These are phyloP conservation scores for Ciconia nigra DNA, from an alignment of 2,797 vertebrate genomes.

Conservation along the genomic window DNA sequence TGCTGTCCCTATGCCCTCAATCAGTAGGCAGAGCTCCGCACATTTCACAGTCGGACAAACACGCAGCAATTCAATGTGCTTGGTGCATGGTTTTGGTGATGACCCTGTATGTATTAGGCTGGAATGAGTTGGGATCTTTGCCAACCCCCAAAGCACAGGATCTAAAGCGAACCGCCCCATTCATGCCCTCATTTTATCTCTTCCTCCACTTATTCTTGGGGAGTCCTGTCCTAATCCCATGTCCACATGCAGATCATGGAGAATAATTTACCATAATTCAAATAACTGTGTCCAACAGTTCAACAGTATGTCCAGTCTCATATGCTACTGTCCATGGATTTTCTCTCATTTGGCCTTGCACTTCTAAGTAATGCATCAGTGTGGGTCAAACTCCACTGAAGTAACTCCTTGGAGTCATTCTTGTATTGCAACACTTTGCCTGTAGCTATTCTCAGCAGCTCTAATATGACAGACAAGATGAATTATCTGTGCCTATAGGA, in stretches of 20 bases:
- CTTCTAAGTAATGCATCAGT: background rate
- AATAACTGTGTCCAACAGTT: background rate
- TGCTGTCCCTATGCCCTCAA: background rate
- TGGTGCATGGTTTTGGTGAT: background rate
- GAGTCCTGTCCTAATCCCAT: background rate
- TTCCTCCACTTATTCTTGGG: background rate
- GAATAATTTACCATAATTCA: background rate
- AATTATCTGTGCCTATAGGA: slow-evolving; percentile 2
- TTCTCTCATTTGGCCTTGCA: background rate
- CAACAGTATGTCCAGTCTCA: background rate
- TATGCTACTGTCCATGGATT: background rate
- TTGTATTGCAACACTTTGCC: slow-evolving; percentile 3
- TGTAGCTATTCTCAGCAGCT: slow-evolving; percentile 25
- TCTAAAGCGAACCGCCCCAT: background rate
- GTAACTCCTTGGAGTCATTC: background rate
- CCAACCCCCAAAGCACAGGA: background rate
- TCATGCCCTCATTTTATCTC: background rate
- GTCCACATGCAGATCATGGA: background rate
- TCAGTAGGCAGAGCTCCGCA: background rate
- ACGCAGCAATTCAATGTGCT: background rate
- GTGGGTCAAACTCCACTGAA: background rate
- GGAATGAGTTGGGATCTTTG: background rate
- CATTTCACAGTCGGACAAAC: background rate
- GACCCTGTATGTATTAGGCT: background rate
- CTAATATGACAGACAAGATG: background rate